phyloP scores from a whole-genome alignment of 2,888 invertebrate species.

The Chymomyza amoena region DNA sequence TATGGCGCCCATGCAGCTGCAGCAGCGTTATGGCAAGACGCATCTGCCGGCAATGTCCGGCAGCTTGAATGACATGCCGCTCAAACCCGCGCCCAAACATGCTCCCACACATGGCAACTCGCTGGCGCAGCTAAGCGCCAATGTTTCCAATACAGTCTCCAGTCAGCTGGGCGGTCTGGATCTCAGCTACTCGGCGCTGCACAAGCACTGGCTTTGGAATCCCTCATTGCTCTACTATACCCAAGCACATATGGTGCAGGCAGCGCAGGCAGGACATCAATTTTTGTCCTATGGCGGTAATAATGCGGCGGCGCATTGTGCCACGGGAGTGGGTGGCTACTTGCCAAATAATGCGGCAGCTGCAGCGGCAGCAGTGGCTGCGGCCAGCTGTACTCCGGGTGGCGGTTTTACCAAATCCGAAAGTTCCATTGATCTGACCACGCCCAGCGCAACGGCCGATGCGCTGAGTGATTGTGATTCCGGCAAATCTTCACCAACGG shows the following conservation, averaged over 20 bases:
- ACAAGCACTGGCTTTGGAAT: constrained; percentile 79
- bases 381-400: constrained; percentile 14
- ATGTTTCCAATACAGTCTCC: constrained; percentile 39
- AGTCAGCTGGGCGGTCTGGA: constrained; percentile 70
- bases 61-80: constrained; percentile 52
- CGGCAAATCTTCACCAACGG: constrained; percentile 78
- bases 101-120: constrained; percentile 39
- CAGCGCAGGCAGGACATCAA: constrained; percentile 55
- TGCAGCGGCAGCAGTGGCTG: constrained; percentile 46
- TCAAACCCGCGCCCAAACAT: constrained; percentile 76
- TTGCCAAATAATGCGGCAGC: constrained; percentile 33
- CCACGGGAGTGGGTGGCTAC: constrained; percentile 27
- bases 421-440: constrained; percentile 77
- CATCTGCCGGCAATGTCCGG: constrained; percentile 21
- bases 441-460: constrained; percentile 67
- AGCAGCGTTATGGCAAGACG: constrained; percentile 39
- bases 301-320: constrained; percentile 44
- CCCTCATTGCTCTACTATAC: constrained; percentile 77
- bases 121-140: constrained; percentile 40
- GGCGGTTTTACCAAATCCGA: constrained; percentile 76
- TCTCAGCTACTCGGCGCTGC: constrained; percentile 73
- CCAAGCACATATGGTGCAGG: constrained; percentile 69
- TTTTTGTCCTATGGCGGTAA: constrained; percentile 59
- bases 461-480: constrained; percentile 78
- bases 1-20: constrained; percentile 19